phyloP scores from a whole-genome alignment of 2,797 vertebrate species.

The Silurus lanzhouensis region DNA sequence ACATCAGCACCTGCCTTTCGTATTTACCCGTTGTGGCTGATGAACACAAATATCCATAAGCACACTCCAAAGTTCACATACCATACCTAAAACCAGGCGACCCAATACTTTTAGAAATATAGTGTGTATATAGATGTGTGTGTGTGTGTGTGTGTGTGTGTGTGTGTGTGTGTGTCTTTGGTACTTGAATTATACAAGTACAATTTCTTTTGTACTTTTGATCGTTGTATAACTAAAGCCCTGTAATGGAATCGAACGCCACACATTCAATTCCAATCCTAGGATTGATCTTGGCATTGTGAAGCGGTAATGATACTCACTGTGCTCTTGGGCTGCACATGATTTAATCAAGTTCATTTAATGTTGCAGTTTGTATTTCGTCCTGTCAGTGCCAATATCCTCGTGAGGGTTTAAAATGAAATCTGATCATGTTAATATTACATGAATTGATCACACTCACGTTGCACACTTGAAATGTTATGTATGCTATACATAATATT shows the following conservation, averaged over 20 bases:
- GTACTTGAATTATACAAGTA: neutral
- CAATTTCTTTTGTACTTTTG: neutral
- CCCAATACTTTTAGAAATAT: no score
- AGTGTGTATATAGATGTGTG: no score
- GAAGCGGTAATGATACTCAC: neutral
- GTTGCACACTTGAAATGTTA: neutral
- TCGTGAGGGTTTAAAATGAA: neutral
- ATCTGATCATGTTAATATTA: neutral
- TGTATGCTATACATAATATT: no score
- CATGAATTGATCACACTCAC: neutral
- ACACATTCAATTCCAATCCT: neutral
- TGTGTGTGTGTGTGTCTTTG: neutral
- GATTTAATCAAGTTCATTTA: neutral
- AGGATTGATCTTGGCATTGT: neutral
- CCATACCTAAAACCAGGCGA: no score
- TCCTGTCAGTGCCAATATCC: neutral
- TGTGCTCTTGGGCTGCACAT: neutral
- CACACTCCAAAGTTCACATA: no score
- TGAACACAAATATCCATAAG: no score
- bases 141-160: neutral
- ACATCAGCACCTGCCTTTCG: no score
- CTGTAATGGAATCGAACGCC: neutral
- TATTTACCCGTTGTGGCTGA: no score
- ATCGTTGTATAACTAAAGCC: neutral
- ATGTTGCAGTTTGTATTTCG: neutral